Evolutionary conservation across 2,888 invertebrate species (phyloP), one percentile per base, ranked within the genome.

Genomic region (Microctonus hyperodae): DNA sequence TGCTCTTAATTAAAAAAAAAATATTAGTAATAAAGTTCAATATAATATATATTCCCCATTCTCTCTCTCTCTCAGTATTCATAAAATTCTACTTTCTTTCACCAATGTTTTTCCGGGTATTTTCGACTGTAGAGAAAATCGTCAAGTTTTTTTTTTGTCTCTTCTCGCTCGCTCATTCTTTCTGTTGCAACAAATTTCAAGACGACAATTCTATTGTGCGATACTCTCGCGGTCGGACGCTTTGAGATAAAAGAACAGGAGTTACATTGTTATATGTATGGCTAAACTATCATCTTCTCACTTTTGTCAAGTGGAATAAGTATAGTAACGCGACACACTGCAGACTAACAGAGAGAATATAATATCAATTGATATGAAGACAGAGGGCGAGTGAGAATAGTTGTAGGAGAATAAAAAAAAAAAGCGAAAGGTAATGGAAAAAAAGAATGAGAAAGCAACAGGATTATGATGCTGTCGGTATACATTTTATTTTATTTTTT

Each of bases 181-280:
- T 22, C 25, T 37, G 9, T 28, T 22, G 20, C 13, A 20, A 33
- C 13, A 60, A 50, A 60, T 33, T 31, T 33, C 23, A 50, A 40
- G 72, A 72, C 73, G 73, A 79, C 76, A 73, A 79, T 75, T 76
- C 79, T 63, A 78, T 79, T 78, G 79, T 78, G 64, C 13, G 68
- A 67, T 73, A 74, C 70, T 73, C 75, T 78, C 35, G 77, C 75
- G 78, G 77, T 77, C 75, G 75, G 75, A 64, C 73, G 76, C 76
- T 79, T 78, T 79, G 77, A 78, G 80, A 78, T 78, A 78, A 71
- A 73, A 76, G 74, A 70, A 74, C 73, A 40, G 57, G 22, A 67
- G 65, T 40, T 55, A 69, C 48, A 69, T 70, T 70, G 72, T n/a
- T n/a, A n/a, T n/a, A n/a, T n/a, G n/a, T n/a, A n/a, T n/a, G n/a